These are phyloP conservation scores for Ardeotis arabs DNA, from an alignment of 2,113 vertebrate species.

Conservation along the genomic window DNA sequence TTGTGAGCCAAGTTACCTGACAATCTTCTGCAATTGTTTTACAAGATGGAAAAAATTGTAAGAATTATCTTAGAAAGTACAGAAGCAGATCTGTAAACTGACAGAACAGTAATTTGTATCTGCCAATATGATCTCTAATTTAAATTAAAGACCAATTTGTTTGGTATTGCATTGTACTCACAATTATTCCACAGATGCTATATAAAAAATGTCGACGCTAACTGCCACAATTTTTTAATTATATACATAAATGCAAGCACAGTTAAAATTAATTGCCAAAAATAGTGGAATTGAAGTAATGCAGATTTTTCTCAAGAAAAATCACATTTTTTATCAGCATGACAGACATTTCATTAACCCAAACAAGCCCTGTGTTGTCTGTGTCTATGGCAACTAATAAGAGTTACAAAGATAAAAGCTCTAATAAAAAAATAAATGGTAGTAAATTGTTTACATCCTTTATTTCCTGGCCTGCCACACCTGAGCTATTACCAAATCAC, in stretches of 20 bases:
- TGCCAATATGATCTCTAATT: neutral
- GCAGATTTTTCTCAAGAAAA: conserved; percentile 3
- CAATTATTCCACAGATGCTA: neutral
- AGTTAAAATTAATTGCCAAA: conserved; percentile 27
- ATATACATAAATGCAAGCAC: neutral
- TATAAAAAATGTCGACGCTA: neutral
- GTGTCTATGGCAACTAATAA: conserved; percentile 72
- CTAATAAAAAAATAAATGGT: conserved; percentile 61
- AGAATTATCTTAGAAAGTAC: neutral
- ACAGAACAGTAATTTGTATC: neutral
- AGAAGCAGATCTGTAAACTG: neutral
- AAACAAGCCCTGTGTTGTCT: conserved; percentile 66
- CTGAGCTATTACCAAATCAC: neutral
- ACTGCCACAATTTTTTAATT: neutral
- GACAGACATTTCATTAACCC: conserved; percentile 59
- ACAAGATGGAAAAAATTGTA: neutral
- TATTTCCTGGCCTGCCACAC: conserved; percentile 46
- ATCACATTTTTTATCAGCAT: conserved; percentile 29
- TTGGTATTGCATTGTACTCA: neutral
- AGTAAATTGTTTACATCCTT: conserved; percentile 64
- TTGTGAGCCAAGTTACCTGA: neutral
- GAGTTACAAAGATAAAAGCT: conserved; percentile 59
- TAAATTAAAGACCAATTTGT: neutral
- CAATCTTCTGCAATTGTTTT: neutral
- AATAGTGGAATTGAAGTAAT: neutral